Evolutionary conservation across 2,113 vertebrate species (phyloP).

Genomic region (Apaloderma vittatum): DNA sequence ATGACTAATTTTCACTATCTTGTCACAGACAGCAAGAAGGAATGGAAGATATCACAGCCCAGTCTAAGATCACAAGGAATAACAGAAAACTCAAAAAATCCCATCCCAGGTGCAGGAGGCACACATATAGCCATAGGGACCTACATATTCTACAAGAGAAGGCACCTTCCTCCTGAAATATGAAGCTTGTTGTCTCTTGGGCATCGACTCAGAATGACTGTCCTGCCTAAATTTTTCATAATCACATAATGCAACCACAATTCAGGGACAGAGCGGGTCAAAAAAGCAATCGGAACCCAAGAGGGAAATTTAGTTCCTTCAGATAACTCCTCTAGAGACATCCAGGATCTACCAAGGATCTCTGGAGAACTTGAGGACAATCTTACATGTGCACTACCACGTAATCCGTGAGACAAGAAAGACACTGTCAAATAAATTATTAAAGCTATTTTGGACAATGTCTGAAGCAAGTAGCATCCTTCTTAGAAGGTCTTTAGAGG

Average conservation of each 20-base stretch:
- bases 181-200: background rate
- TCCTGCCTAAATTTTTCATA: background rate
- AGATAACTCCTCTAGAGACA: background rate
- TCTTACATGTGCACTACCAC: background rate
- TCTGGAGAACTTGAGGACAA: conserved; percentile 17
- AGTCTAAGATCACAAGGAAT: background rate
- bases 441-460: conserved; percentile 19
- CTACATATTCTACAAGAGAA: background rate
- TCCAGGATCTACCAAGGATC: background rate
- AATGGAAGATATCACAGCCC: background rate
- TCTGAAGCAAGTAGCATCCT: conserved; percentile 24
- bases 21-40: background rate
- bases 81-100: background rate
- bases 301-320: background rate
- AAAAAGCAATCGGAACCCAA: background rate
- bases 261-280: background rate
- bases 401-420: background rate
- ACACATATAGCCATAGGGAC: background rate
- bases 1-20: accelerated
- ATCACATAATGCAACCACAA: background rate
- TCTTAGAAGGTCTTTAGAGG: conserved; percentile 58
- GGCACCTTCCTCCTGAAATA: background rate
- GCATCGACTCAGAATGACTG: background rate
- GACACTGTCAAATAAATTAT: conserved; percentile 19
- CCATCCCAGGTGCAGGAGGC: background rate